These are phyloP conservation scores for Allolobophora icterica DNA, from an alignment of 2,888 invertebrate genomes.

Conservation along the genomic window DNA sequence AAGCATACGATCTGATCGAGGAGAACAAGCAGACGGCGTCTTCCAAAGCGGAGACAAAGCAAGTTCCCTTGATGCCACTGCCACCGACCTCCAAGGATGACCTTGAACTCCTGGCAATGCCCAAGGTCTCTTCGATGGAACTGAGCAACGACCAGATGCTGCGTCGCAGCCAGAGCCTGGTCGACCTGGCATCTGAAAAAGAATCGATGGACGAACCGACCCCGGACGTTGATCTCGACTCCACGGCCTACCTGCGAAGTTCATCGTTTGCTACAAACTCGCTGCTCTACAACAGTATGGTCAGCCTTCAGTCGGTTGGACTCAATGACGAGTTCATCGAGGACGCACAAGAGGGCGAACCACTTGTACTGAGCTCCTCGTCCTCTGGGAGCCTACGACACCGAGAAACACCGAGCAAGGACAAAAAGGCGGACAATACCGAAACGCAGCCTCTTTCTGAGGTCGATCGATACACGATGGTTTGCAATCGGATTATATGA, in stretches of 20 bases:
- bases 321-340: conserved; percentile 74
- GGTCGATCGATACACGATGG: conserved; percentile 52
- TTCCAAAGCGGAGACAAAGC: conserved; percentile 24
- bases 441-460: conserved; percentile 47
- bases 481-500: conserved; percentile 49
- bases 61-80: neutral
- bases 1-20: conserved; percentile 85
- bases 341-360: neutral
- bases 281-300: conserved; percentile 84
- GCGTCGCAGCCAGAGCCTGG: conserved; percentile 35
- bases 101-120: conserved; percentile 38
- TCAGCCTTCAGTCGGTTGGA: conserved; percentile 74
- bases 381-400: neutral
- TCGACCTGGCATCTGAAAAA: conserved; percentile 20
- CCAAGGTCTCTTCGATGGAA: neutral
- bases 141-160: neutral
- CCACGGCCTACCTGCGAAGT: conserved; percentile 4
- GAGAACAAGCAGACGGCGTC: conserved; percentile 57
- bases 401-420: conserved; percentile 19
- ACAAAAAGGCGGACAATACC: neutral
- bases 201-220: neutral
- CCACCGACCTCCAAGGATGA: conserved; percentile 37
- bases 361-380: neutral
- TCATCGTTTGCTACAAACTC: conserved; percentile 40
- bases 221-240: neutral